Percentiles rank a stretch among this genome's conserved stretches.
These are phyloP conservation scores for Indicator indicator DNA, from an alignment of 2,113 vertebrate species.

Conservation along the genomic window DNA sequence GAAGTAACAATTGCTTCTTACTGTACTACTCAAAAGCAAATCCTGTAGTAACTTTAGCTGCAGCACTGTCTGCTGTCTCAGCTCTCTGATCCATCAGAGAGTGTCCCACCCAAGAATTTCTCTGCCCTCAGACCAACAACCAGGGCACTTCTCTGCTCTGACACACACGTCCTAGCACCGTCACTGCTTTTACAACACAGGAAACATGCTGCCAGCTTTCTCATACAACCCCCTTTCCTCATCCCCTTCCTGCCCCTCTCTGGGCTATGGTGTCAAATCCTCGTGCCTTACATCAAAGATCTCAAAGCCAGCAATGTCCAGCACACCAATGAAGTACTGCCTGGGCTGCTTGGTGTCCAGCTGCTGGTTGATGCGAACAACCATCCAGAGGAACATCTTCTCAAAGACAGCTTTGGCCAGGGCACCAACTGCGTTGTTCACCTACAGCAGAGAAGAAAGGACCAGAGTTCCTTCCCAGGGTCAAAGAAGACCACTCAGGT, in stretches of 20 bases:
- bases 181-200: background rate
- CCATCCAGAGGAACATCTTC: constrained; percentile 82
- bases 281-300: constrained; percentile 80
- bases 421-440: constrained; percentile 82
- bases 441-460: constrained; percentile 45
- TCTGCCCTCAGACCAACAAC: no score
- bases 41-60: no score
- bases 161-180: no score
- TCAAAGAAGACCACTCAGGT: background rate
- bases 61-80: no score
- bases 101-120: no score
- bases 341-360: constrained; percentile 83
- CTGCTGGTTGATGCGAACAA: constrained; percentile 81
- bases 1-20: no score
- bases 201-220: background rate
- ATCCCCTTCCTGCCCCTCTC: background rate
- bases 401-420: constrained; percentile 86
- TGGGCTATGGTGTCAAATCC: background rate
- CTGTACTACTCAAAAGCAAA: no score
- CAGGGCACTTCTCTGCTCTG: no score
- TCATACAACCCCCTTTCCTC: background rate
- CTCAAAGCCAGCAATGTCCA: constrained; percentile 84
- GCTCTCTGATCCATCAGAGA: no score
- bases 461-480: background rate
- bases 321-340: constrained; percentile 83